These are phyloP conservation scores for Phyllostomus hastatus DNA, from an alignment of 2,113 vertebrate genomes.

Conservation along the genomic window DNA sequence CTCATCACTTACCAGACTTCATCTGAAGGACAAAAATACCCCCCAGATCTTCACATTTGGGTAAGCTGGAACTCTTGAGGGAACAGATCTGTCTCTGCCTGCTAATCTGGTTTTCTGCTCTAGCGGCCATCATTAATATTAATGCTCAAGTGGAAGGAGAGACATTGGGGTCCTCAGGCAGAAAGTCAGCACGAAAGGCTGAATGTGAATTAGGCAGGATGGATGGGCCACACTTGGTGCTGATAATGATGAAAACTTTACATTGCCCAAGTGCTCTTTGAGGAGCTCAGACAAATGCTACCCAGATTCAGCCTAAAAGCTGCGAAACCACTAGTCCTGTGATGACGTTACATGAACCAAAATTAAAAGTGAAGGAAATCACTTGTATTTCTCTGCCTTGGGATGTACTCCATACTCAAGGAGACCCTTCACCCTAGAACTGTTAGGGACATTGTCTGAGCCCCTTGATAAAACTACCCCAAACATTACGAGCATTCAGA, in stretches of 20 bases:
- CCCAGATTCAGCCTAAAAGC: not conserved
- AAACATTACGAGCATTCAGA: not conserved
- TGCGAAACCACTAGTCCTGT: not conserved
- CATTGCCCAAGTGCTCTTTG: not conserved
- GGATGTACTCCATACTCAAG: not conserved
- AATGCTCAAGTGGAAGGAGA: conserved; percentile 47
- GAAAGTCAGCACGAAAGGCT: conserved; percentile 43
- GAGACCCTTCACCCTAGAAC: not conserved
- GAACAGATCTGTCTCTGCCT: not conserved
- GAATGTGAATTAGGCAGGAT: conserved; percentile 35
- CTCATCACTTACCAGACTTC: conserved; percentile 62
- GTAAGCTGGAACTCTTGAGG: conserved; percentile 14
- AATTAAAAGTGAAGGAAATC: conserved; percentile 18
- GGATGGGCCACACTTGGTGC: not conserved
- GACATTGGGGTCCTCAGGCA: conserved; percentile 35
- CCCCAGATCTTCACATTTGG: not conserved
- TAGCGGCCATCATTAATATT: conserved; percentile 36
- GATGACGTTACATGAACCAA: not conserved
- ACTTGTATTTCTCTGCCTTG: not conserved
- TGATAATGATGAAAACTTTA: conserved; percentile 2
- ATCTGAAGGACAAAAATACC: conserved; percentile 4
- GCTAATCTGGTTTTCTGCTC: conserved; percentile 42
- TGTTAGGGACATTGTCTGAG: not conserved
- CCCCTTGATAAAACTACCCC: not conserved
- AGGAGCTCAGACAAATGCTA: not conserved